Conservation (phyloP, 2,888 invertebrate genomes). For the Eremobia ochroleuca region DNA sequence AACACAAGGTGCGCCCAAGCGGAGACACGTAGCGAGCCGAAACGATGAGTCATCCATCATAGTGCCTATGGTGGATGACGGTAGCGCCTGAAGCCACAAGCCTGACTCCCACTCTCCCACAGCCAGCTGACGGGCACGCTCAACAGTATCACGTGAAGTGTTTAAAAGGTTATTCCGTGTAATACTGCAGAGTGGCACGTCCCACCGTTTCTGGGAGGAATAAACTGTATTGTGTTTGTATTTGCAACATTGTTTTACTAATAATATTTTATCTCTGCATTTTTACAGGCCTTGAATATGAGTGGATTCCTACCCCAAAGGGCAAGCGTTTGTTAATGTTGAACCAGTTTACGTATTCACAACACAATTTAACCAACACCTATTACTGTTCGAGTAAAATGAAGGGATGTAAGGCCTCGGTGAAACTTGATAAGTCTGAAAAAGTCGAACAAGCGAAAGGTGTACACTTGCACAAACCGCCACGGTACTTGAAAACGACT, state of each 20-base stretch:
- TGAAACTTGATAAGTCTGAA: slow-evolving; percentile 21
- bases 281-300: slow-evolving; percentile 8
- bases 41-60: too few species aligned
- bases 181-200: too few species aligned
- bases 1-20: too few species aligned
- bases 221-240: not conserved
- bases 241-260: not conserved
- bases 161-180: too few species aligned
- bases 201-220: too few species aligned
- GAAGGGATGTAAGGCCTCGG: slow-evolving; percentile 21
- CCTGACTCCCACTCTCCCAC: too few species aligned
- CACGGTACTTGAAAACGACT: slow-evolving; percentile 13
- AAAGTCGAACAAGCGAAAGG: slow-evolving; percentile 1
- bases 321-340: slow-evolving; percentile 25
- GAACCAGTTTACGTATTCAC: slow-evolving; percentile 21
- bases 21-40: too few species aligned
- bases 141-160: too few species aligned
- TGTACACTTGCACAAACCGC: slow-evolving; percentile 18
- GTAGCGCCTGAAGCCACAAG: too few species aligned
- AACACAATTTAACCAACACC: not conserved
- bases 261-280: not conserved
- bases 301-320: slow-evolving; percentile 21
- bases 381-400: slow-evolving; percentile 21
- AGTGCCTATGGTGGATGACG: too few species aligned
- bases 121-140: too few species aligned